Evolutionary conservation across 2,888 invertebrate species (phyloP).

Genomic region (Apotomis turbidana): DNA sequence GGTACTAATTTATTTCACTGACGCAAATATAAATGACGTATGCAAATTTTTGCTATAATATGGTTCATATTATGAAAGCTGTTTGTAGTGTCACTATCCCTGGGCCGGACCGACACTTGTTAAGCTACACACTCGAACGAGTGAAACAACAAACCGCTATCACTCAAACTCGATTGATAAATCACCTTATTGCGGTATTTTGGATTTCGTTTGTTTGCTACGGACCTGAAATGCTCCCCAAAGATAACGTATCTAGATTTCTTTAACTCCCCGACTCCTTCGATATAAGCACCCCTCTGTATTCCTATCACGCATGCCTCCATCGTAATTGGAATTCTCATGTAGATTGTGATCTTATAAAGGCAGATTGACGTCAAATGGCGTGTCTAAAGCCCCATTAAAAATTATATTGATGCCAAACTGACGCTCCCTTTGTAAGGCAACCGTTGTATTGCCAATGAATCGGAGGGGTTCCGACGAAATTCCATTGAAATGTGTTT

Average conservation of each 20-base stretch:
- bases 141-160: too few relatives aligned
- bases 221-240: not conserved
- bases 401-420: conserved; percentile 50
- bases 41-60: too few relatives aligned
- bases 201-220: too few relatives aligned
- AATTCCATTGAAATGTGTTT: conserved; percentile 28
- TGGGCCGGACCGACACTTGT: too few relatives aligned
- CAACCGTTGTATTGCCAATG: conserved; percentile 8
- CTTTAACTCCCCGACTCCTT: conserved; percentile 13
- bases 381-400: conserved; percentile 53
- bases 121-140: too few relatives aligned
- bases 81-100: too few relatives aligned
- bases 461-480: conserved; percentile 25
- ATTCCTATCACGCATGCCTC: conserved; percentile 64
- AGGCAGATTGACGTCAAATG: conserved; percentile 65
- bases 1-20: too few relatives aligned
- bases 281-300: conserved; percentile 29
- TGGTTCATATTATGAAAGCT: too few relatives aligned
- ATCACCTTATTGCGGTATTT: too few relatives aligned
- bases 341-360: conserved; percentile 70
- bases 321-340: conserved; percentile 75
- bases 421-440: conserved; percentile 45
- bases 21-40: too few relatives aligned
- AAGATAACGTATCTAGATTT: conserved; percentile 21
- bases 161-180: too few relatives aligned